Evolutionary conservation across 2,888 invertebrate genomes (phyloP).

Genomic region (Netelia fuscicornis): DNA sequence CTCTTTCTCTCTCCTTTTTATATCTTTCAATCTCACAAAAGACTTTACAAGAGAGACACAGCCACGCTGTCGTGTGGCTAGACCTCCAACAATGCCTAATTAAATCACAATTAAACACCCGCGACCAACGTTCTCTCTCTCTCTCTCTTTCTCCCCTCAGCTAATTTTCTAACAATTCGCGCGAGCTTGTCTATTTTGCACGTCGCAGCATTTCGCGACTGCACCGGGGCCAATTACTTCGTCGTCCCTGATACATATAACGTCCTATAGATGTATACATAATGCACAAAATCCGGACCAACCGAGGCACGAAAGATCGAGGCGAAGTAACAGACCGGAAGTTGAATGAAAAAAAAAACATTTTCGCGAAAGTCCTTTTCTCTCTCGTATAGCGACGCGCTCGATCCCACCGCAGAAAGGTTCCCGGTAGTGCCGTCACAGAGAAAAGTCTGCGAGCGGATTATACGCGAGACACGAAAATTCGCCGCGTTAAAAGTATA

Average conservation of each 20-base stretch:
- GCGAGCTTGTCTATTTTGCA: constrained; percentile 11
- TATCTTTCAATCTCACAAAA: constrained; percentile 56
- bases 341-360: constrained; percentile 51
- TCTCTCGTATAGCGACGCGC: background rate
- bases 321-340: constrained; percentile 61
- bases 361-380: constrained; percentile 73
- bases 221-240: constrained; percentile 54
- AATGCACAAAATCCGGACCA: constrained; percentile 45
- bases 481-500: constrained; percentile 37
- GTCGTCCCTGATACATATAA: constrained; percentile 26
- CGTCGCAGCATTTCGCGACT: constrained; percentile 13
- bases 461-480: constrained; percentile 42
- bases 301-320: constrained; percentile 54
- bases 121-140: constrained; percentile 66
- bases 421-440: constrained; percentile 11
- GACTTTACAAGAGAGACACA: background rate
- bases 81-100: constrained; percentile 75
- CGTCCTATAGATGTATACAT: constrained; percentile 16
- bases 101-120: constrained; percentile 76
- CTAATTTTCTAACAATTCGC: constrained; percentile 70
- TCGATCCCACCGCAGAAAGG: constrained; percentile 33
- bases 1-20: constrained; percentile 5
- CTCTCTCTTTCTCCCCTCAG: constrained; percentile 24
- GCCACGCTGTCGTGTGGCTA: constrained; percentile 47
- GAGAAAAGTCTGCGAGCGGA: background rate